These are phyloP conservation scores for Strigops habroptila DNA, from an alignment of 2,113 vertebrate species.

Conservation along the genomic window DNA sequence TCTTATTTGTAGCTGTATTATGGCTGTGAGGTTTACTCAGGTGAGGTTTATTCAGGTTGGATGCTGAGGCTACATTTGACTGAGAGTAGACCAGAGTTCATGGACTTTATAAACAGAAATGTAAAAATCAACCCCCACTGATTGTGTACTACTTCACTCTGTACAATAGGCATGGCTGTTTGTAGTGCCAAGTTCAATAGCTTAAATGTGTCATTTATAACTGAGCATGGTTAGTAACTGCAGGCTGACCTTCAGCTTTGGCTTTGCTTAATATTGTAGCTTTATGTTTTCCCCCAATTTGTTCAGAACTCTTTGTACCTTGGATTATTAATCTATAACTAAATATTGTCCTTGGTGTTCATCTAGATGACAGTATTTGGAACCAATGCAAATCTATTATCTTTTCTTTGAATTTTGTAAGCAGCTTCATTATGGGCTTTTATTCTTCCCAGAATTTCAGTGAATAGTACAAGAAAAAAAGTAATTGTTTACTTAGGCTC, in stretches of 20 bases:
- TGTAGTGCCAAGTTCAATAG: slow-evolving; percentile 19
- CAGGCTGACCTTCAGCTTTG: slow-evolving; percentile 68
- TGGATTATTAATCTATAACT: slow-evolving; percentile 85
- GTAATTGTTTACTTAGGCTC: not conserved
- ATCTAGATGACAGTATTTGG: slow-evolving; percentile 45
- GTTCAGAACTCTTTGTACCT: slow-evolving; percentile 80
- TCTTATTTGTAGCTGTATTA: not conserved
- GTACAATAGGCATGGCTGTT: not conserved
- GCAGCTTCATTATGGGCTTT: not conserved
- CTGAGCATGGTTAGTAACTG: slow-evolving; percentile 54
- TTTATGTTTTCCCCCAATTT: slow-evolving; percentile 75
- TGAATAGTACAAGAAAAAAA: not conserved
- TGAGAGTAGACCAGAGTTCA: not conserved
- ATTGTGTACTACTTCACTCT: not conserved
- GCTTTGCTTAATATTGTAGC: slow-evolving; percentile 67
- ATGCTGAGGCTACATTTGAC: not conserved
- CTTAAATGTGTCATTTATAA: slow-evolving; percentile 11
- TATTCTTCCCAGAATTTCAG: not conserved
- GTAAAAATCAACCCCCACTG: not conserved
- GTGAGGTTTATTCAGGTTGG: not conserved
- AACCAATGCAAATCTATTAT: slow-evolving; percentile 54
- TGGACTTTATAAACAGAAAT: not conserved
- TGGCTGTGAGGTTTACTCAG: not conserved
- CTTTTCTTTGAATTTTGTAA: slow-evolving; percentile 44
- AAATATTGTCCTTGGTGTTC: slow-evolving; percentile 78